Evolutionary conservation across 2,888 invertebrate genomes (phyloP).

Genomic region (Neoitamus cyanurus): DNA sequence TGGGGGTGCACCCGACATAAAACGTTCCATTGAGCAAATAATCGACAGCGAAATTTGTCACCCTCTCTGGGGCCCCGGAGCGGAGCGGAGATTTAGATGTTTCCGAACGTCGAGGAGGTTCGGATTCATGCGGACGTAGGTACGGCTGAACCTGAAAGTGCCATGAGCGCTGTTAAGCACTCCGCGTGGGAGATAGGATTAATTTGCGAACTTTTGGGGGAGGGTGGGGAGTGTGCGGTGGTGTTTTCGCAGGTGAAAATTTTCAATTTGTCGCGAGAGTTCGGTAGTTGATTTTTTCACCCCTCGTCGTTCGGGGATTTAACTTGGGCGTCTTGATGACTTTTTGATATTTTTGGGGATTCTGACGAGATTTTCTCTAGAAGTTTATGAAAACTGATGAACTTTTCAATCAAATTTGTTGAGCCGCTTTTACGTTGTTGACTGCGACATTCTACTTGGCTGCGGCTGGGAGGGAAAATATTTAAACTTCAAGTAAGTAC

Average conservation of each 20-base stretch:
- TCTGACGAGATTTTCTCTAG: background rate
- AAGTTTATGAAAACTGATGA: background rate
- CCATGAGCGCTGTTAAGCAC: background rate
- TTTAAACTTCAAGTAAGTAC: too few species aligned
- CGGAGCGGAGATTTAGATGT: conserved; percentile 21
- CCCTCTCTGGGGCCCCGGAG: background rate
- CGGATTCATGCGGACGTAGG: background rate
- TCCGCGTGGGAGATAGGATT: background rate
- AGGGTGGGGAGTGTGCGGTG: background rate
- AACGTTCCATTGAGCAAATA: conserved; percentile 42
- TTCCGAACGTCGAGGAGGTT: background rate
- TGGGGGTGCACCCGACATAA: conserved; percentile 13
- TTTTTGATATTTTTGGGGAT: background rate
- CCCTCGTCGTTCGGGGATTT: background rate
- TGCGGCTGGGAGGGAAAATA: background rate
- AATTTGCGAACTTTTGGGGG: background rate
- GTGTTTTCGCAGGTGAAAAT: background rate
- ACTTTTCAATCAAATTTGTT: background rate
- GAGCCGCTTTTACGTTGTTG: background rate
- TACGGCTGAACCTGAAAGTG: background rate
- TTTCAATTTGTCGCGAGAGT: background rate
- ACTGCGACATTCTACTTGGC: background rate
- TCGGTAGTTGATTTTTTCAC: background rate
- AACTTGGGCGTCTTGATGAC: background rate
- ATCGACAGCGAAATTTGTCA: conserved; percentile 43